These are phyloP conservation scores for Delphinapterus leucas DNA, from an alignment of 2,113 vertebrate genomes.

Conservation along the genomic window DNA sequence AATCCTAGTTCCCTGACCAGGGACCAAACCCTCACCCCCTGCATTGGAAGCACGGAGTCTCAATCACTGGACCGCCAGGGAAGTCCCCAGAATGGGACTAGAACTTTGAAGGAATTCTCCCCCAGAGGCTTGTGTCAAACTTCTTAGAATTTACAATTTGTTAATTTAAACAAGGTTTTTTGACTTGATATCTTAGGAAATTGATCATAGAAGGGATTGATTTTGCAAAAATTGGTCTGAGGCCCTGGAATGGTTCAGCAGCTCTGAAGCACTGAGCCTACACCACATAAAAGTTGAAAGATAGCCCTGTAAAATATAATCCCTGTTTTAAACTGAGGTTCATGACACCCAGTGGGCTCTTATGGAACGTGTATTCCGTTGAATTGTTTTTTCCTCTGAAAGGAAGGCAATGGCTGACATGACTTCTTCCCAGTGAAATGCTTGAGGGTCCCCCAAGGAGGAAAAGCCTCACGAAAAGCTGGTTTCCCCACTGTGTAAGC, in stretches of 20 bases:
- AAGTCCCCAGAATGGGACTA: accelerated
- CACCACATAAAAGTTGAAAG: neutral
- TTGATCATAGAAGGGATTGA: neutral
- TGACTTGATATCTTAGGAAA: neutral
- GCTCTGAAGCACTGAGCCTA: neutral
- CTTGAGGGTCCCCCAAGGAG: neutral
- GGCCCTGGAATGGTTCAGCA: neutral
- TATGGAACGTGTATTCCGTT: neutral
- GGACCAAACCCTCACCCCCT: too few species aligned
- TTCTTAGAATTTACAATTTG: neutral
- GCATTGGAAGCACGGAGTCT: too few species aligned
- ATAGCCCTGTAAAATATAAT: neutral
- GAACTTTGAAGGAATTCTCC: neutral
- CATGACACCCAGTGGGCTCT: neutral
- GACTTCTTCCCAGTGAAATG: neutral
- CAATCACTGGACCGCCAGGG: too few species aligned
- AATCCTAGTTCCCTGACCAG: too few species aligned
- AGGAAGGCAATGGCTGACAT: neutral
- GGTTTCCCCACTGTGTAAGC: accelerated
- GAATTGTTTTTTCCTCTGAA: neutral
- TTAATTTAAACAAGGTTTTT: neutral
- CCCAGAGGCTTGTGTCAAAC: neutral
- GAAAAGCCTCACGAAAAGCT: neutral
- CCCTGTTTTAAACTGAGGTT: neutral
- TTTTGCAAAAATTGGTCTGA: neutral